A percentile compares a stretch with the other conserved stretches of the same genome.
These are phyloP conservation scores for Nephrocerus scutellatus DNA, from an alignment of 2,888 invertebrate species.

Conservation along the genomic window DNA sequence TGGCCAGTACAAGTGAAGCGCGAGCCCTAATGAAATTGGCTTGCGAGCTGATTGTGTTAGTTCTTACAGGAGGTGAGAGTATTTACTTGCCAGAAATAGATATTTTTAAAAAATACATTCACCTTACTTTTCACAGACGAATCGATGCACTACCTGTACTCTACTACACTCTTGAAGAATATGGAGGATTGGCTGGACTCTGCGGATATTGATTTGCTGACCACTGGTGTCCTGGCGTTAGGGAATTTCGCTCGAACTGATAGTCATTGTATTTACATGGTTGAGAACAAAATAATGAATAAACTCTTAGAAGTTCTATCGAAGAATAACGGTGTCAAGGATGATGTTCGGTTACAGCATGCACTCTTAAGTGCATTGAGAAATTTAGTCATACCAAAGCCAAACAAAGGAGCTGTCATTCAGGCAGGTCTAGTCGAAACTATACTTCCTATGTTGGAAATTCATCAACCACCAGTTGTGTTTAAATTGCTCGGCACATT, in stretches of 20 bases:
- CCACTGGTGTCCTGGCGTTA: conserved; percentile 77
- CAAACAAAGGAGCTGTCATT: conserved; percentile 68
- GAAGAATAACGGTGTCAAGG: conserved; percentile 54
- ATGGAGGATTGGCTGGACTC: conserved; percentile 73
- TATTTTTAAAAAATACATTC: not conserved
- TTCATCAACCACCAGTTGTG: conserved; percentile 70
- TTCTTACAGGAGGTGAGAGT: conserved; percentile 72
- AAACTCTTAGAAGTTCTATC: conserved; percentile 55
- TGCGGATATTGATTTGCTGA: conserved; percentile 64
- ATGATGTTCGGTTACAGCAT: conserved; percentile 53
- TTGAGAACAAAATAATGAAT: conserved; percentile 67
- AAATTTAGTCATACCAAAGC: conserved; percentile 65
- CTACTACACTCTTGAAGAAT: conserved; percentile 60
- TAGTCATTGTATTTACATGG: conserved; percentile 76
- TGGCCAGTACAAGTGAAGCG: conserved; percentile 58
- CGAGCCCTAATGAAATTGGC: conserved; percentile 70
- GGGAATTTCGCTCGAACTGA: conserved; percentile 88
- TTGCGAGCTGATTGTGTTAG: conserved; percentile 76
- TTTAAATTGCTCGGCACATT: conserved; percentile 81
- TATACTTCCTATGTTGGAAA: conserved; percentile 61
- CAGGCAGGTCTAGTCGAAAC: conserved; percentile 66
- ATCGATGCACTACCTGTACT: conserved; percentile 79
- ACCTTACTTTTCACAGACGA: conserved; percentile 56
- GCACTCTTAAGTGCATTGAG: conserved; percentile 61
- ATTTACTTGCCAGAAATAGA: conserved; percentile 5